Evolutionary conservation across 2,113 vertebrate species (phyloP), one percentile per base, ranked within the genome.

Genomic region (Ranitomeya imitator): DNA sequence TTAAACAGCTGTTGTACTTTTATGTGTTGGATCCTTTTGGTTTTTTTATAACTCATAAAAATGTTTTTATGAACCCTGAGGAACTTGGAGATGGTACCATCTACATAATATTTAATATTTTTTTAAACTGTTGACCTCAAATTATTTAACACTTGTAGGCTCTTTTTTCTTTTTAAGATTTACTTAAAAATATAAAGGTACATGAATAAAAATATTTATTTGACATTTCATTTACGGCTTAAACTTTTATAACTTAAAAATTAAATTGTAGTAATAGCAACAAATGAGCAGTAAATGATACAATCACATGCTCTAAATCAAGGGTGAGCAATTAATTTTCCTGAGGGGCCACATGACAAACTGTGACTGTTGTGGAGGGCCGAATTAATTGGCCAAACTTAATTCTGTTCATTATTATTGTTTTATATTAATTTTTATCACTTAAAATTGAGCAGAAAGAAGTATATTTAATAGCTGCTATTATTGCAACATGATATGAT

Each of bases 51-150:
- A 88, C 73, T 88, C 73, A 79, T 85, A 88, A 74, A 88, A 85
- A 84, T 88, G 57, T 84, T 88, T 88, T 78, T 85, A 88, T 88
- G 87, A 57, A 88, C 69, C 69, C 84, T 84, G 81, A 84, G 87
- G 71, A 83, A 88, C 67, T 83, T 83, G 79, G 59, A 76, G 71
- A 88, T 87, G 51, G 63, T 88, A 77, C 65, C 45, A 60, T 83
- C 71, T 63, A 57, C 6, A 77, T 88, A 60, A 73, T 74, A 80
- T 82, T 61, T 82, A 73, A 52, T 52, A 86, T 86, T 54, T 67
- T 86, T 76, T 18, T 67, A 67, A 86, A 79, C 76, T 79, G 55
- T 61, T 79, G 76, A 61, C 69, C 84, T 74, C 26, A 45, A 76
- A 60, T 76, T 74, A 74, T 85, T 85, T 76, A 60, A 45, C 23